Base-by-base conservation (phyloP, 2,797 vertebrate species). In the Ficedula albicollis region DNA sequence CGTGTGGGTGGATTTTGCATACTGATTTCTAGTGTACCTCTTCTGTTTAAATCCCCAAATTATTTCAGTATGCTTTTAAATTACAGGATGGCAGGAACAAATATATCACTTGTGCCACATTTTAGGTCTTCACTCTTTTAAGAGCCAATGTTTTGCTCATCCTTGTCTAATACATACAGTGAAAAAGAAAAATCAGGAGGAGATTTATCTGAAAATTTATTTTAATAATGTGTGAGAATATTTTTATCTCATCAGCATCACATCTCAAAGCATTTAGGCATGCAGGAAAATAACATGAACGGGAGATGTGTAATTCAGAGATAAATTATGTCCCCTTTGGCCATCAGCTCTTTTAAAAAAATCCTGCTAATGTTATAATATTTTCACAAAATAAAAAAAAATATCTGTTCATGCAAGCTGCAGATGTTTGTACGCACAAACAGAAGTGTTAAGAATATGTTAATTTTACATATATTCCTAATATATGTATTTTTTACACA, bases 351-450 rank as follows among this genome's bases (percentile, higher is more conserved):
- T 72, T 12, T 10, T 10, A 51, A 32, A 58, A 60, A 58, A 29
- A 1, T 0, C 6, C 9, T 55, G 1, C 6, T 34, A n/a, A 46
- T 9, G 4, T 44, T 56, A 34, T 13, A 18, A 4, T 30, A 67
- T 56, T 88, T 72, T 17, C 14, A 66, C 23, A 52, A 79, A 86
- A 62, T 23, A 34, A 69, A 58, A 49, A 49, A 48, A 14, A 43
- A 29, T 3, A 8, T 16, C 10, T 41, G 36, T 29, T 5, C 20
- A 15, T 43, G 23, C 29, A 74, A 59, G 20, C 9, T 76, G 23
- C 1, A 6, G 36, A 43, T 32, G 6, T 60, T 36, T 1, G 1
- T 27, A 9, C 41, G 10, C 22, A 46, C 11, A 18, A 4, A 26
- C 2, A 58, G 17, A 55, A 69, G 1, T 4, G 4, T 52, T 54